Evolutionary conservation across 1,140 invertebrate species (phyloP), one percentile per base, ranked within the genome.

Genomic region (Dufourea novaeangliae): DNA sequence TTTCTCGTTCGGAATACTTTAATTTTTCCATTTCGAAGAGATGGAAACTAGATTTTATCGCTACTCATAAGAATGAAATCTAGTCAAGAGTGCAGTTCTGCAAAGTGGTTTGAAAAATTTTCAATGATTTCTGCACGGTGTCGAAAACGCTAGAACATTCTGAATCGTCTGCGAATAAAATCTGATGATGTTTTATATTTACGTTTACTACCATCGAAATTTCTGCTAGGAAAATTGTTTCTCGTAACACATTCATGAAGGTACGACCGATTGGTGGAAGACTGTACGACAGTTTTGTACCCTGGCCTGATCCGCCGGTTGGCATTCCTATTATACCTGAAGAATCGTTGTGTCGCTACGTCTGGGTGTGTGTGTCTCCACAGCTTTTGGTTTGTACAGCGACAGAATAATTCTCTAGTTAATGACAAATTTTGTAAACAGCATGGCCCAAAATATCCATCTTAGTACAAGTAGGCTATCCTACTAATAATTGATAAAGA

Each of bases 1-100:
- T 84, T 83, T 84, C 81, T 84, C 75, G 73, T 76, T 76, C 73
- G 73, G 73, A 29, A 27, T 3, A 39, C 46, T 46, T 12, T 59
- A 34, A 17, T 34, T 68, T 34, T 68, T 68, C 39, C 54, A 59
- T 68, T 68, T 56, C 12, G n/a, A 27, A 12, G 32, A 44, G 22
- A 54, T 41, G 34, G 34, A 54, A 73, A 37, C 50, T 63, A 52
- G 41, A 32, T 37, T 25, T n/a, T 74, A 41, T 32, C 29, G 54
- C 56, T 52, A 25, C 52, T 39, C 17, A 6, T 64, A 64, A 73
- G 61, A 32, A 76, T 22, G 22, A 69, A 69, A 61, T 76, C 73
- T 76, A 76, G 73, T 76, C 54, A 69, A n/a, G 27, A 46, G 37
- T 41, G 17, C 37, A 12, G 22, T 67, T 57, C 56, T 12, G 5